Evolutionary conservation across 2,888 invertebrate species (phyloP), one percentile per base, ranked within the genome.

Genomic region (Oeneis ivallda): DNA sequence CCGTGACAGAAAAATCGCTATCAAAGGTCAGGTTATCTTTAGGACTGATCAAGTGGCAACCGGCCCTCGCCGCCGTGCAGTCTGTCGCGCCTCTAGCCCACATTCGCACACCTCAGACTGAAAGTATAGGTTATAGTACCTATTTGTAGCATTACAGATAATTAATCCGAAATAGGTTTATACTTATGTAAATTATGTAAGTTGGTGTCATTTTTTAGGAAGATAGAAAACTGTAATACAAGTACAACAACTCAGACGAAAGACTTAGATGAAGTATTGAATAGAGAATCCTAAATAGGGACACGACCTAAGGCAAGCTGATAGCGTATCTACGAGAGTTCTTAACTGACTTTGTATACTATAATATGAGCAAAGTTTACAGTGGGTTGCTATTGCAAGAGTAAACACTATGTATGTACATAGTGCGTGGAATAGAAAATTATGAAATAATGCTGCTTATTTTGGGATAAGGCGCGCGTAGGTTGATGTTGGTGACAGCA

Each of bases 261-360:
- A 15, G 19, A n/a, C n/a, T n/a, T n/a, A n/a, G n/a, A 49, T 19
- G 17, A 37, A 58, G 15, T 63, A 54, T 59, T 47, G 34, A 62
- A 58, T 59, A 59, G 49, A 62, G 62, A 65, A 65, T 53, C 49
- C 61, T 69, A 73, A 72, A 73, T 74, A 83, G 78, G 89, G 85
- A 78, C 85, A 83, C 84, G 84, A 87, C 85, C 86, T 82, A 81
- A 83, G 74, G 73, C 81, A 79, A 80, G 75, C 81, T 82, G 89
- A 89, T 89, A 89, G 89, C 82, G 77, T 64, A 79, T 82, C 81
- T 83, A 82, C 79, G 80, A 81, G 78, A 78, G 80, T 78, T 82
- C 76, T 72, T 73, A 79, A 77, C 78, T 82, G 80, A 82, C 80
- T 81, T 71, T 73, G 76, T 74, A 75, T 76, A 75, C n/a, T 59